These are phyloP conservation scores for Telenomus remus DNA, from an alignment of 1,140 invertebrate species.

Conservation along the genomic window DNA sequence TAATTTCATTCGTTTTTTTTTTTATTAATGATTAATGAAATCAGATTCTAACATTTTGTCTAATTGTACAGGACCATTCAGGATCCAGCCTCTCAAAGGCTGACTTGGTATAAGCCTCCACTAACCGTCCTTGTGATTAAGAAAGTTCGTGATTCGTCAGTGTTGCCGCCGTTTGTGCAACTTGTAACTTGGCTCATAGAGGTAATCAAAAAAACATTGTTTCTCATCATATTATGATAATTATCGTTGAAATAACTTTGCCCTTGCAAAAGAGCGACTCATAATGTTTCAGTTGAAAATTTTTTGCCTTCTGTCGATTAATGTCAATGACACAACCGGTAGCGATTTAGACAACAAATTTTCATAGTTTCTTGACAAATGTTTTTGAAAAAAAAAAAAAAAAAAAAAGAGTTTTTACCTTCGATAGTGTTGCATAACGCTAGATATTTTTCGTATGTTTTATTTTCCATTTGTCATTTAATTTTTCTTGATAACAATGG, in stretches of 20 bases:
- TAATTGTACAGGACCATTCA: constrained; percentile 90
- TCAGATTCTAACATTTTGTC: background rate
- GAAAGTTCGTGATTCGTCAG: constrained; percentile 93
- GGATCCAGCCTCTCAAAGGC: constrained; percentile 94
- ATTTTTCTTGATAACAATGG: too few species aligned
- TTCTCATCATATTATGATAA: constrained; percentile 37
- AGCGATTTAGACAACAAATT: constrained; percentile 21
- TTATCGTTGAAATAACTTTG: constrained; percentile 31
- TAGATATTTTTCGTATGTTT: too few species aligned
- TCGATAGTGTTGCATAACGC: too few species aligned
- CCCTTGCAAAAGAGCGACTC: constrained; percentile 16
- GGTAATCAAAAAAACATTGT: constrained; percentile 76
- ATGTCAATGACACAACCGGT: constrained; percentile 31
- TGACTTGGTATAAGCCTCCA: constrained; percentile 97
- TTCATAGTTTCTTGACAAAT: background rate
- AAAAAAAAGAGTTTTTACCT: too few species aligned
- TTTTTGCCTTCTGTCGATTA: constrained; percentile 11
- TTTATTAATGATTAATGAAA: background rate
- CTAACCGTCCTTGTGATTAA: constrained; percentile 96
- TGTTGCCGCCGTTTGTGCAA: constrained; percentile 92
- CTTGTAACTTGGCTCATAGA: constrained; percentile 95
- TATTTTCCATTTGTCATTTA: too few species aligned
- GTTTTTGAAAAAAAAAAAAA: too few species aligned
- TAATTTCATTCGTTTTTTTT: background rate
- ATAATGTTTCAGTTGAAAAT: too few species aligned